Percentiles rank a stretch among this genome's conserved stretches.
Evolutionary conservation across 2,888 invertebrate genomes (phyloP).

Genomic region (Drosophila meridionalis): DNA sequence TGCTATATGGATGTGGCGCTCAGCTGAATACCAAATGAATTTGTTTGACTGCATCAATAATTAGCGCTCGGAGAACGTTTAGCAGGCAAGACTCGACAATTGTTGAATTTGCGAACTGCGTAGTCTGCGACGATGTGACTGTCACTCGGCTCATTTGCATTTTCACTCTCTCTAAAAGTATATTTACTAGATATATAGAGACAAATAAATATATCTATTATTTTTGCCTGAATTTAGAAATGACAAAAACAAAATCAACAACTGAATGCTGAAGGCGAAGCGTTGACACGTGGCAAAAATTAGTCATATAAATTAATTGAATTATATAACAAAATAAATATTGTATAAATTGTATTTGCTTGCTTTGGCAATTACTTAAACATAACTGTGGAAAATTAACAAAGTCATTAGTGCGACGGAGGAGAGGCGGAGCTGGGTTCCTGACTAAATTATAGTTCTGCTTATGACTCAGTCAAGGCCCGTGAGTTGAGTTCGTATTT

Average conservation of each 20-base stretch:
- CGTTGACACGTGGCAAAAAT: neutral
- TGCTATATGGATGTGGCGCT: constrained; percentile 4
- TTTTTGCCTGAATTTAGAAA: constrained; percentile 11
- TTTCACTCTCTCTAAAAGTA: constrained; percentile 12
- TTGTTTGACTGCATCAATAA: constrained; percentile 55
- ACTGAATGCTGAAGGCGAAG: neutral
- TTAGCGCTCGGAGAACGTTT: constrained; percentile 33
- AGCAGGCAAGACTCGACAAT: constrained; percentile 17
- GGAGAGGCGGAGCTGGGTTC: neutral
- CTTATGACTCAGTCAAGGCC: neutral
- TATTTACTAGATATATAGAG: neutral
- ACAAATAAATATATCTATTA: constrained; percentile 3
- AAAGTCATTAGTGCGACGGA: constrained; percentile 4
- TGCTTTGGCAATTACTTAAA: neutral
- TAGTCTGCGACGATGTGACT: constrained; percentile 6
- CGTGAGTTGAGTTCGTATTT: neutral
- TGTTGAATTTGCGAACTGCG: constrained; percentile 40
- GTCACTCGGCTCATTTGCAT: constrained; percentile 45
- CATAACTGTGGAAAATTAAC: neutral
- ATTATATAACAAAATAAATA: neutral
- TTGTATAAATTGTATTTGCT: neutral
- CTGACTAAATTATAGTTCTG: constrained; percentile 1
- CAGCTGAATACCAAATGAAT: constrained; percentile 42
- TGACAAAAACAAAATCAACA: neutral
- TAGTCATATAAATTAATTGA: neutral